Evolutionary conservation across 2,888 invertebrate genomes (phyloP).

Genomic region (Spilosoma lubricipeda): DNA sequence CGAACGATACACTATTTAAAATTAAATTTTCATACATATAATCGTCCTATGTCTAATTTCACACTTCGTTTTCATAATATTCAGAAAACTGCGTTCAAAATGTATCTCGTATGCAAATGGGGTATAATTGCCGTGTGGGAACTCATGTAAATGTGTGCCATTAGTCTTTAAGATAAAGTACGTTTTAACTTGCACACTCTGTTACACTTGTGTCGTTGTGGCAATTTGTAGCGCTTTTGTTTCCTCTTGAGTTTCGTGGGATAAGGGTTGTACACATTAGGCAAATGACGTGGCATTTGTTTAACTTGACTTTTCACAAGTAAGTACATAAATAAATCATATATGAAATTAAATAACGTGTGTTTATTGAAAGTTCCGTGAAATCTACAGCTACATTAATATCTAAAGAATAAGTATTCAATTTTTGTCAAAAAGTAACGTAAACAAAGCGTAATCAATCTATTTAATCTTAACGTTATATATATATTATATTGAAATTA

Average conservation of each 20-base stretch:
- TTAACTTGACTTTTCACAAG: neutral
- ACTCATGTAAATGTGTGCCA: slow-evolving; percentile 28
- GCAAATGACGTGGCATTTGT: slow-evolving; percentile 1
- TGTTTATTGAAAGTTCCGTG: too few species aligned
- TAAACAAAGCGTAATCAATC: too few species aligned
- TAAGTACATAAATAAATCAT: neutral
- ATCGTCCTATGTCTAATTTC: slow-evolving; percentile 8
- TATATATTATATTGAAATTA: too few species aligned
- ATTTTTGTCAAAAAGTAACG: too few species aligned
- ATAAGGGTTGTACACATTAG: slow-evolving; percentile 10
- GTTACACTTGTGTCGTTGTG: slow-evolving; percentile 21
- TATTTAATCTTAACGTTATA: too few species aligned
- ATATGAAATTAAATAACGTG: neutral
- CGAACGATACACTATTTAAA: slow-evolving; percentile 16
- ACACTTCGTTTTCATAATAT: slow-evolving; percentile 14
- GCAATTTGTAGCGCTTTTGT: slow-evolving; percentile 25
- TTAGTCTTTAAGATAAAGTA: slow-evolving; percentile 35
- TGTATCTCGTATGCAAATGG: slow-evolving; percentile 32
- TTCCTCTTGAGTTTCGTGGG: slow-evolving; percentile 11
- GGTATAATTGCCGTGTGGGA: slow-evolving; percentile 17
- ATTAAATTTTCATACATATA: slow-evolving; percentile 25
- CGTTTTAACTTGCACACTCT: slow-evolving; percentile 28
- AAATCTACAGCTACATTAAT: too few species aligned
- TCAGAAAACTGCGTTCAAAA: slow-evolving; percentile 9
- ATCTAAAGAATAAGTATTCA: too few species aligned